Percentiles rank a stretch among this genome's conserved stretches.
These are phyloP conservation scores for Saccopteryx leptura DNA, from an alignment of 2,113 vertebrate genomes.

Conservation along the genomic window DNA sequence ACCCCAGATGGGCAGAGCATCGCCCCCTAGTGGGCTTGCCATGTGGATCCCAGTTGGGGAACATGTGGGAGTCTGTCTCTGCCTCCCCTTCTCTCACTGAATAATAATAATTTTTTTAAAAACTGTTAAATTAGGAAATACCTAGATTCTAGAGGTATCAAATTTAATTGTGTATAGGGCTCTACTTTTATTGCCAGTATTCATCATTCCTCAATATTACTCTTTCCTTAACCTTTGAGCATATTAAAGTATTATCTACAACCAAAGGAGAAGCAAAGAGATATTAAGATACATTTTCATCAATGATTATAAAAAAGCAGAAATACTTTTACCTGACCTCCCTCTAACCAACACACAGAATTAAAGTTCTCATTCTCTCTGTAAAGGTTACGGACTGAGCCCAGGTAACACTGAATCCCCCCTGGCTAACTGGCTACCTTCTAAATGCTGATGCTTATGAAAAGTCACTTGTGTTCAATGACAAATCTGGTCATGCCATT, in stretches of 20 bases:
- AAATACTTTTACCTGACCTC: neutral
- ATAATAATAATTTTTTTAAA: too few species aligned
- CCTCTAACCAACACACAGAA: neutral
- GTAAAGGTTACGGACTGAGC: neutral
- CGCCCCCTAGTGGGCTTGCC: too few species aligned
- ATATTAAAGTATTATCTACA: slow-evolving; percentile 43
- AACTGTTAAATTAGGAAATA: slow-evolving; percentile 38
- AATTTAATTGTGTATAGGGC: neutral
- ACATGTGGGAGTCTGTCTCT: too few species aligned
- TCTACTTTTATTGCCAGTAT: slow-evolving; percentile 3
- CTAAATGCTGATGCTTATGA: neutral
- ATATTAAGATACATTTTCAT: slow-evolving; percentile 4
- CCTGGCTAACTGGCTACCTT: neutral
- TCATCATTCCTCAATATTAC: slow-evolving; percentile 6
- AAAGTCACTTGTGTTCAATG: neutral
- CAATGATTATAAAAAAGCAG: neutral
- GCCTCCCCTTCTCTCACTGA: too few species aligned
- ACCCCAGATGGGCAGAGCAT: too few species aligned
- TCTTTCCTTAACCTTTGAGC: slow-evolving; percentile 25
- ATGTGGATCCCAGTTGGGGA: too few species aligned
- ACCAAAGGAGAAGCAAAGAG: slow-evolving; percentile 29
- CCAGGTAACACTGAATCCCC: neutral
- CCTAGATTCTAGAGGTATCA: neutral
- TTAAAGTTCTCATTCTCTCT: neutral
- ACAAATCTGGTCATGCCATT: neutral